Percentiles rank a stretch among this genome's conserved stretches.
phyloP scores from a whole-genome alignment of 2,888 invertebrate species.

The Leucophora obtusa region DNA sequence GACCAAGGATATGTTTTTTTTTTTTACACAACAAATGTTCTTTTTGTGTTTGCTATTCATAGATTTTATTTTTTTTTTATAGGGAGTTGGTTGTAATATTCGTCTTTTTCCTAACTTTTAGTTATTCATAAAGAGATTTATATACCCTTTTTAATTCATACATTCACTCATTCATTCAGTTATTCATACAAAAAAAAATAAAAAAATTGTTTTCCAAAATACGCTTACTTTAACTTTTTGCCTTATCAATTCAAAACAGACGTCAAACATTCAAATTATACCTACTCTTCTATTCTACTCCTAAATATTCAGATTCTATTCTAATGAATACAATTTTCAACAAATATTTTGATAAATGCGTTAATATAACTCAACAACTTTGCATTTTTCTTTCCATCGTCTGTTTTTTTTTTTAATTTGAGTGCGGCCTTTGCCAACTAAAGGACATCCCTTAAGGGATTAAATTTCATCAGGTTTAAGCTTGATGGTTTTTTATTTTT shows the following conservation, averaged over 20 bases:
- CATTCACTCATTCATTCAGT: slow-evolving; percentile 27
- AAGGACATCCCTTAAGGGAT: slow-evolving; percentile 60
- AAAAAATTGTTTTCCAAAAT: slow-evolving; percentile 39
- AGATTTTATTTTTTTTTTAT: not conserved
- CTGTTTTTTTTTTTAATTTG: not conserved
- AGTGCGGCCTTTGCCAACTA: slow-evolving; percentile 4
- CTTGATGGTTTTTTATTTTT: slow-evolving; percentile 5
- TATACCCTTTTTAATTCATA: slow-evolving; percentile 25
- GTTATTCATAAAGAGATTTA: slow-evolving; percentile 27
- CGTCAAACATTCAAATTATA: slow-evolving; percentile 50
- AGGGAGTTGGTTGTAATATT: not conserved
- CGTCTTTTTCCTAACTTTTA: slow-evolving; percentile 1
- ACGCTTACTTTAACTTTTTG: slow-evolving; percentile 50
- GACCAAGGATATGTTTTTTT: not conserved
- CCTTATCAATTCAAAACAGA: slow-evolving; percentile 66
- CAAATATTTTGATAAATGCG: slow-evolving; percentile 46
- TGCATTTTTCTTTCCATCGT: slow-evolving; percentile 18
- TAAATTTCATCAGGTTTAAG: slow-evolving; percentile 51
- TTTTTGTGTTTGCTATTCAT: not conserved
- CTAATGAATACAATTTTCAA: slow-evolving; percentile 51
- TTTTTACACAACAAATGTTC: not conserved
- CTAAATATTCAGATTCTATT: slow-evolving; percentile 17
- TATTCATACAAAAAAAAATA: not conserved
- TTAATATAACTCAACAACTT: slow-evolving; percentile 40
- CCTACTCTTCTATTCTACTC: not conserved